These are phyloP conservation scores for Hydrozoanthus gracilis DNA, from an alignment of 92 coral and sea anemone species.

Conservation along the genomic window DNA sequence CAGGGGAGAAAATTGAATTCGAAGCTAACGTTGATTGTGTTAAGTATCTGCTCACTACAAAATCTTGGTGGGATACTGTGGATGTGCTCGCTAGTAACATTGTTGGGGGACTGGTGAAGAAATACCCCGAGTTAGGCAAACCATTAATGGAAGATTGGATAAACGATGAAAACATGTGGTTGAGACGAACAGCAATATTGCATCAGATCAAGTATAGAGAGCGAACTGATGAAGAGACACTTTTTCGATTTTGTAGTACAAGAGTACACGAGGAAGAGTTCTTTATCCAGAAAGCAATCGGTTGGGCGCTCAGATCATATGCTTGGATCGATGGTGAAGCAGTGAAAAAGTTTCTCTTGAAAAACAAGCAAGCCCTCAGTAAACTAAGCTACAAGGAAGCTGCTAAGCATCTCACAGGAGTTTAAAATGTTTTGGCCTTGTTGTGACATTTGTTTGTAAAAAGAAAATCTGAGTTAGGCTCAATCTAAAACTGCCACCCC, in stretches of 20 bases:
- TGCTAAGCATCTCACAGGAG: conserved; percentile 72
- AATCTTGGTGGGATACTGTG: conserved; percentile 99
- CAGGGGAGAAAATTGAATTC: conserved; percentile 68
- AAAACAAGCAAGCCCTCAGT: conserved; percentile 75
- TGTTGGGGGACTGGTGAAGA: conserved; percentile 78
- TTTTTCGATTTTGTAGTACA: conserved; percentile 80
- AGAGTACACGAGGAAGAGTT: conserved; percentile 93
- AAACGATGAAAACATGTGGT: conserved; percentile 95
- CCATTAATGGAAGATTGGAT: conserved; percentile 89
- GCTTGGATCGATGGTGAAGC: conserved; percentile 62
- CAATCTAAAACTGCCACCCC: neutral
- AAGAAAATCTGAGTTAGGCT: neutral
- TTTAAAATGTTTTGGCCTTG: neutral
- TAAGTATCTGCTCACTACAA: conserved; percentile 68
- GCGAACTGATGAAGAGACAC: conserved; percentile 75
- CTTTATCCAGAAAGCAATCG: conserved; percentile 94
- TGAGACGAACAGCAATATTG: conserved; percentile 88
- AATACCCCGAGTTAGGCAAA: conserved; percentile 72
- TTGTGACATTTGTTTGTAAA: no score
- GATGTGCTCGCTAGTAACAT: conserved; percentile 76
- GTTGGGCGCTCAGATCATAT: conserved; percentile 94
- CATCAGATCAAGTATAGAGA: conserved; percentile 89
- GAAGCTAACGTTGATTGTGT: conserved; percentile 77
- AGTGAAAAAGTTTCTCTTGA: conserved; percentile 77
- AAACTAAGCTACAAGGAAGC: conserved; percentile 88